Conservation (phyloP, 1,140 invertebrate species). For the Papilio xuthus region DNA sequence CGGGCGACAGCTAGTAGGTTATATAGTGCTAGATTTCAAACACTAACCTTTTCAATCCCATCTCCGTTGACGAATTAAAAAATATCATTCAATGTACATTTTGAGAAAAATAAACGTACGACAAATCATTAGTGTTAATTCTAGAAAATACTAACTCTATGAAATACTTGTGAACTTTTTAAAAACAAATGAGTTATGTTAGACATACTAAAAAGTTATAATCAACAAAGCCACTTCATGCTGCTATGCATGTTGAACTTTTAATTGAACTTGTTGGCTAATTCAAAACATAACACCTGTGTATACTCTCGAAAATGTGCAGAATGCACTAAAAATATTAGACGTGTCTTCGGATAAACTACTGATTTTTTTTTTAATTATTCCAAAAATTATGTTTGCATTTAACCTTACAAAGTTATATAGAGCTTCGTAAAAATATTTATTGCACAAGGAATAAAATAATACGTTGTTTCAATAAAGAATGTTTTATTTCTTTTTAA, state of each 20-base stretch:
- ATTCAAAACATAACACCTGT: slow-evolving; percentile 28
- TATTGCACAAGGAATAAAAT: not conserved
- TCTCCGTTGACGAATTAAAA: not conserved
- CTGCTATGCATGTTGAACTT: slow-evolving; percentile 15
- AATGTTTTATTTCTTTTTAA: no score
- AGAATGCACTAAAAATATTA: not conserved
- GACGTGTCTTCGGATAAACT: not conserved
- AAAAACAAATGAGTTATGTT: slow-evolving; percentile 7
- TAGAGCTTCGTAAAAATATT: not conserved
- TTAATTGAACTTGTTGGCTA: slow-evolving; percentile 25
- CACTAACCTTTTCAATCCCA: not conserved
- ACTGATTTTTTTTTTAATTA: not conserved
- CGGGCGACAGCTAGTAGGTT: no score
- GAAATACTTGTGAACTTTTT: not conserved
- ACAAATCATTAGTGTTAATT: not conserved
- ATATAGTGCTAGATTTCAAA: not conserved
- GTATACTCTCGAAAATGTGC: not conserved
- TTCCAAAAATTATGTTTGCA: no score
- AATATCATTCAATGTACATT: not conserved
- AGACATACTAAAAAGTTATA: slow-evolving; percentile 2
- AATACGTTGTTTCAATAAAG: no score
- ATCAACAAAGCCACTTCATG: slow-evolving; percentile 18
- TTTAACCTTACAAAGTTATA: not conserved
- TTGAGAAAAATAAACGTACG: not conserved
- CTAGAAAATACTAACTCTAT: not conserved